phyloP scores from a whole-genome alignment of 1,140 invertebrate genomes.

The Elysia chlorotica region DNA sequence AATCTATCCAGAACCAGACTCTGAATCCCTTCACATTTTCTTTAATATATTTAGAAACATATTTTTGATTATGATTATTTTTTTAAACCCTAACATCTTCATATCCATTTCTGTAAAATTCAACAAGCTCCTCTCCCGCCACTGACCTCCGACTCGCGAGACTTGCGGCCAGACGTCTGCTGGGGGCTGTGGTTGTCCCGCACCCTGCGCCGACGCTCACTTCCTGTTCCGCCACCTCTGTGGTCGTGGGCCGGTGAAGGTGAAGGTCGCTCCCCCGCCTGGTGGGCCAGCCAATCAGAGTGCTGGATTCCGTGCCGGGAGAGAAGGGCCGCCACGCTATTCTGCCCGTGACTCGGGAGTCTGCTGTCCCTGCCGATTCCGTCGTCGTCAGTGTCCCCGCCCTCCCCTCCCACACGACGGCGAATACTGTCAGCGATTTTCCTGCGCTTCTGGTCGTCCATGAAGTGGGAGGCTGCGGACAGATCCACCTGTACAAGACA shows the following conservation, averaged over 20 bases:
- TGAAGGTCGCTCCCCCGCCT: neutral
- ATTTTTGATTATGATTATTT: too few species aligned
- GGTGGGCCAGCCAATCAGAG: slow-evolving; percentile 1
- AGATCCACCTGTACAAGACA: too few species aligned
- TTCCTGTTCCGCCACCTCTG: neutral
- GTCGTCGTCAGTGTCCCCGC: slow-evolving; percentile 26
- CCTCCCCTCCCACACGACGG: slow-evolving; percentile 38
- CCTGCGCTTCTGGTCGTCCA: slow-evolving; percentile 44
- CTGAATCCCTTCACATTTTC: neutral
- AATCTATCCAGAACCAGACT: too few species aligned
- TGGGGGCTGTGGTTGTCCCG: neutral
- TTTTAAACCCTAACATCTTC: too few species aligned
- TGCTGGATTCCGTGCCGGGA: neutral
- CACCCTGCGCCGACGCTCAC: neutral
- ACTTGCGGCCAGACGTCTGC: neutral
- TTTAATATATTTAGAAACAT: neutral
- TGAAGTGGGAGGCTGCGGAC: slow-evolving; percentile 32
- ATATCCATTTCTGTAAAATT: too few species aligned
- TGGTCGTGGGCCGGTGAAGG: too few species aligned
- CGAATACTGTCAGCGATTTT: slow-evolving; percentile 46
- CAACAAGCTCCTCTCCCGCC: neutral
- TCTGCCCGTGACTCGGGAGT: neutral
- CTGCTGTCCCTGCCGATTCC: neutral
- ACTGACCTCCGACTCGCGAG: neutral
- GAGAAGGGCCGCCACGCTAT: neutral